phyloP scores from a whole-genome alignment of 2,797 vertebrate species.

The Miichthys miiuy region DNA sequence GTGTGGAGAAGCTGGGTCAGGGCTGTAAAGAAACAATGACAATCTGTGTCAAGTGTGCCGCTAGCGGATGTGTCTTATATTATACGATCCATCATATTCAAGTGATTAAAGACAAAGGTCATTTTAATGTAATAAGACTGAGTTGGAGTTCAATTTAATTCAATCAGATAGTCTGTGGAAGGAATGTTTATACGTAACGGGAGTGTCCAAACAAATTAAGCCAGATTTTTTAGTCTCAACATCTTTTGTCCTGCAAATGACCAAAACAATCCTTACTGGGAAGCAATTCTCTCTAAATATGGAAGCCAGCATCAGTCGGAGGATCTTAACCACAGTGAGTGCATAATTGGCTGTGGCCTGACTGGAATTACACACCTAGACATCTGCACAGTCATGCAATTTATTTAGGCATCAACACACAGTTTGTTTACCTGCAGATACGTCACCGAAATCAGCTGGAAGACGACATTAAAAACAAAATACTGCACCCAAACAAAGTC shows the following conservation, averaged over 20 bases:
- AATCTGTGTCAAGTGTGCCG: neutral
- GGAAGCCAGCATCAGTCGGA: conserved; percentile 4
- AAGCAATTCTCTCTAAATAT: neutral
- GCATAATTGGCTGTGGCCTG: neutral
- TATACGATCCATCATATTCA: neutral
- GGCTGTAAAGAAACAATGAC: neutral
- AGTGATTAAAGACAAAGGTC: neutral
- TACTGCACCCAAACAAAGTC: neutral
- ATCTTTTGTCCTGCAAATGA: neutral
- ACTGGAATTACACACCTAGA: neutral
- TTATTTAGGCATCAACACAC: neutral
- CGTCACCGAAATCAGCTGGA: neutral
- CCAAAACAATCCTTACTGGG: neutral
- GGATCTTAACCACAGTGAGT: neutral
- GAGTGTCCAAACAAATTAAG: too few relatives aligned
- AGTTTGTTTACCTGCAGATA: neutral
- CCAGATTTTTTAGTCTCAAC: too few relatives aligned
- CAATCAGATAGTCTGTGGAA: too few relatives aligned
- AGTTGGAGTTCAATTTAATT: neutral
- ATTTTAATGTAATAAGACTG: neutral
- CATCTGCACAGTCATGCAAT: neutral
- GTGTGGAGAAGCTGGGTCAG: conserved; percentile 7
- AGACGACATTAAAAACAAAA: neutral
- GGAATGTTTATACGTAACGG: too few relatives aligned
- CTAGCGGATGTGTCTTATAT: neutral